Conservation (phyloP, 2,888 invertebrate genomes). For the Polydrusus cervinus region DNA sequence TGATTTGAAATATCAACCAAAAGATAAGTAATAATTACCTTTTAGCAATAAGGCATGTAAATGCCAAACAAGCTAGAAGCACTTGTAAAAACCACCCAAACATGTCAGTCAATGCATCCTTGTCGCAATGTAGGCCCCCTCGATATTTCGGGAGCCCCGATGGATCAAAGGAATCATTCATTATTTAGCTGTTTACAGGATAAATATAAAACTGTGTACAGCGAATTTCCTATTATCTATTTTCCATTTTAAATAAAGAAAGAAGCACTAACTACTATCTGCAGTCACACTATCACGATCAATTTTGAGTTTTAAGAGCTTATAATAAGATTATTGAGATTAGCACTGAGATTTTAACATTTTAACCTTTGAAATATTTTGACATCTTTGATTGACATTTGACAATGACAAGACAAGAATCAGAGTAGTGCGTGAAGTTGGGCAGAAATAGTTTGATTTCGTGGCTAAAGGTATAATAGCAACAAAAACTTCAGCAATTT, state of each 20-base stretch:
- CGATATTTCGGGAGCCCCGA: conserved; percentile 19
- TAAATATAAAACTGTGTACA: background rate
- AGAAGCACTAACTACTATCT: background rate
- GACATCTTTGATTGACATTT: background rate
- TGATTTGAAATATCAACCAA: too few species aligned
- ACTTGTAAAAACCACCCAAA: conserved; percentile 85
- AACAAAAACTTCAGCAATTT: too few species aligned
- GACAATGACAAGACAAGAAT: background rate
- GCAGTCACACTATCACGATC: background rate
- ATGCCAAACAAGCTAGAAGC: conserved; percentile 80
- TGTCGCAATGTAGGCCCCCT: conserved; percentile 77
- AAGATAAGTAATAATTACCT: conserved; percentile 41
- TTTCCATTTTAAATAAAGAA: conserved; percentile 8
- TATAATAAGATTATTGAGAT: background rate
- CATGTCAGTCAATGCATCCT: conserved; percentile 82
- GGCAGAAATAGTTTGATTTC: too few species aligned
- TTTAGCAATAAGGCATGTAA: conserved; percentile 83
- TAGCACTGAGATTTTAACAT: background rate
- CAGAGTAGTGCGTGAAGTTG: background rate
- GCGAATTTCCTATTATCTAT: conserved; percentile 4
- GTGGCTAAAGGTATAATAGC: too few species aligned
- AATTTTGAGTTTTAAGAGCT: background rate
- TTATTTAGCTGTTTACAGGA: background rate
- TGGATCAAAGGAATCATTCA: background rate
- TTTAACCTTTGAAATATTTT: conserved; percentile 11